phyloP scores from a whole-genome alignment of 2,888 invertebrate species.

The Belgica antarctica region DNA sequence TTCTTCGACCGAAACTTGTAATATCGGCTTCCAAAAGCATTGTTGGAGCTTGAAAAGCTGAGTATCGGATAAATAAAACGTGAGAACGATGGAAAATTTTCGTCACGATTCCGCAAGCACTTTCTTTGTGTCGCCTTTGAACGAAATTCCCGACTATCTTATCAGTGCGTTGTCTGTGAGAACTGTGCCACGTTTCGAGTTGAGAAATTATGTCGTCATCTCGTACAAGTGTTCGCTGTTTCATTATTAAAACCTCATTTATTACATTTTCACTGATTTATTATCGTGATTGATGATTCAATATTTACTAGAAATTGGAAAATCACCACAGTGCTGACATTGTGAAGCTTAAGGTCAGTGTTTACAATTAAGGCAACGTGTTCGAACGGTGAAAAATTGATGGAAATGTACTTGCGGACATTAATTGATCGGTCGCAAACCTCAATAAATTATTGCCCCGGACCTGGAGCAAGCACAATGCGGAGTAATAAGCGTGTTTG shows the following conservation, averaged over 20 bases:
- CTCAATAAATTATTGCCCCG: neutral
- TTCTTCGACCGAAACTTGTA: no score
- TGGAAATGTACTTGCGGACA: no score
- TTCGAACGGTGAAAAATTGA: neutral
- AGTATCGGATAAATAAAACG: neutral
- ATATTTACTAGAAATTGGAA: neutral
- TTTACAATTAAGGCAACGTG: no score
- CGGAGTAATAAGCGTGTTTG: neutral
- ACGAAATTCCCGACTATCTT: neutral
- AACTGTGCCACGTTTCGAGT: neutral
- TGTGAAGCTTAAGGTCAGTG: no score
- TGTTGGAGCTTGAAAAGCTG: neutral
- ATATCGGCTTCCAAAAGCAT: neutral
- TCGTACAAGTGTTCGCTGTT: neutral
- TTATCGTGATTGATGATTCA: slow-evolving; percentile 11
- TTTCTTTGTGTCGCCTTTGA: neutral
- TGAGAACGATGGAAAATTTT: neutral
- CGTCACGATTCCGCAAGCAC: neutral
- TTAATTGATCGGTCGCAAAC: neutral
- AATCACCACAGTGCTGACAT: neutral
- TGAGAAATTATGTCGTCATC: neutral
- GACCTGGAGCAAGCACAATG: neutral
- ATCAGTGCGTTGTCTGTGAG: neutral
- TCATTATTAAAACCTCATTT: neutral
- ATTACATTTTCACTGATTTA: no score